Base-by-base conservation (phyloP, 1,140 invertebrate genomes). In the Mamestra configurata region DNA sequence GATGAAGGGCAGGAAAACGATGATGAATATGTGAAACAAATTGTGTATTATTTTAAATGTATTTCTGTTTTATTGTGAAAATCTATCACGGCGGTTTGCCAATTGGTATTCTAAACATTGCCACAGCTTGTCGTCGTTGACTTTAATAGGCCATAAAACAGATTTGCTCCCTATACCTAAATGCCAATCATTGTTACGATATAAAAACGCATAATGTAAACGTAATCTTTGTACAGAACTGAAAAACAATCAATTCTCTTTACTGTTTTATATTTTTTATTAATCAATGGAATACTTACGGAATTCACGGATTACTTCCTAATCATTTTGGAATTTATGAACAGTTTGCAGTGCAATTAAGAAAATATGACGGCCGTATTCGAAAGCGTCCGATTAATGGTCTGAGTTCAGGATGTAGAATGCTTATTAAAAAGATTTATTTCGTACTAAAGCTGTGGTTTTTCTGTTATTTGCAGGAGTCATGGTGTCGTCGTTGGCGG, bases 401-500 rank as follows among this genome's bases (percentile, higher is more conserved):
- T 49, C 43, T n/a, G 15, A 4, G 4, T 4, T 40, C 37, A 4
- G 6, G 2, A 46, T 46, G 13, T 15, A 49, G n/a, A 49, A 49
- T 35, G 0, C 4, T 31, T 40, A 10, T 71, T n/a, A 35, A 27
- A 51, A 24, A 18, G n/a, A 31, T 7, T 35, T 40, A 22, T 80
- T 5, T 55, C 4, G 53, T 55, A 55, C 20, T 55, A 10, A 24
- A 55, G 53, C 10, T 55, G 51, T 53, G 18, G 3, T 49, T 81
- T 53, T 80, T 86, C 84, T 86, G 40, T 82, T 81, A 81, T n/a
- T 5, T 31, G 2, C 88, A 95, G 95, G 95, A 95, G 88, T 94
- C 95, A 80, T 95, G 95, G 95, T 95, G 94, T 88, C 89, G 94
- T 57, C 88, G 94, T 77, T 95, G 93, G 93, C 93, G 95, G 84